A percentile compares a stretch with the other conserved stretches of the same genome.
These are phyloP conservation scores for Psilopsiagon aymara DNA, from an alignment of 2,113 vertebrate species.

Conservation along the genomic window DNA sequence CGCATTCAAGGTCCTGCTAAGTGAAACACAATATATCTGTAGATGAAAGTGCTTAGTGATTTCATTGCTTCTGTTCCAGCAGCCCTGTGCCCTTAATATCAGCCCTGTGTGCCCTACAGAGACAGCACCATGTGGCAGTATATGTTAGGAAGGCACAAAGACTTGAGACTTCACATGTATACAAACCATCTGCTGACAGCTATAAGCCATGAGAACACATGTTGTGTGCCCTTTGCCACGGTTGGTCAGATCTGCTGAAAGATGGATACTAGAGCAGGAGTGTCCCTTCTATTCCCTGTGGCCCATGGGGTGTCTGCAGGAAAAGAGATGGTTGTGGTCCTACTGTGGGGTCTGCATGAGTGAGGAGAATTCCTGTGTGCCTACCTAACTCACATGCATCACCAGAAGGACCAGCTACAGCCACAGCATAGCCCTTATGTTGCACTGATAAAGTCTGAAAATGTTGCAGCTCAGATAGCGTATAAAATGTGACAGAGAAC, in stretches of 20 bases:
- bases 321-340: background rate
- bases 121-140: background rate
- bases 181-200: background rate
- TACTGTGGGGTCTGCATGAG: fast-evolving
- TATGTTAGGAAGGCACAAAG: background rate
- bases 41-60: background rate
- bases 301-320: background rate
- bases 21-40: background rate
- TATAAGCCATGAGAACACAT: background rate
- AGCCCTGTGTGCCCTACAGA: background rate
- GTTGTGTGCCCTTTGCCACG: fast-evolving
- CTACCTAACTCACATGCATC: background rate
- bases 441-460: background rate
- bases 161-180: background rate
- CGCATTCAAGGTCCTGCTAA: background rate
- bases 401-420: background rate
- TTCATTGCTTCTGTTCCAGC: background rate
- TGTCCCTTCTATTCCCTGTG: fast-evolving
- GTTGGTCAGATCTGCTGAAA: background rate
- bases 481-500: background rate
- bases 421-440: background rate
- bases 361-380: background rate
- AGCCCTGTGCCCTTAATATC: background rate
- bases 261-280: background rate
- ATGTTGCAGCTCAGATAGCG: background rate